Evolutionary conservation across 1,140 invertebrate genomes (phyloP).

Genomic region (Bursaphelenchus mucronatus): DNA sequence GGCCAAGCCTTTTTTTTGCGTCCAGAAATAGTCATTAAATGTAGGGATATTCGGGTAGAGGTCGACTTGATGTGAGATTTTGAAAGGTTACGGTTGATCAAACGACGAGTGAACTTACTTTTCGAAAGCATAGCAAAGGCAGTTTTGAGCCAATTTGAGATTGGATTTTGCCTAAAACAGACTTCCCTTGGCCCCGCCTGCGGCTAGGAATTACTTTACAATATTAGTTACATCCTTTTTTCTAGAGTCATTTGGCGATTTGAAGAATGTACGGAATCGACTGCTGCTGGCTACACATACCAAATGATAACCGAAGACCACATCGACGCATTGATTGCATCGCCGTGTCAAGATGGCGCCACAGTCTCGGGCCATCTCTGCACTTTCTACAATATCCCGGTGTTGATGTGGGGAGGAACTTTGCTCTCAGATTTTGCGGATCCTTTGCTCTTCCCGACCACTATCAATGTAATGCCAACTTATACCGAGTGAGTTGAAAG

Average conservation of each 20-base stretch:
- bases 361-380: constrained; percentile 12
- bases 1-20: no score
- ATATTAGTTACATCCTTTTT: background rate
- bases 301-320: constrained; percentile 23
- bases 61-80: no score
- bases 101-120: no score
- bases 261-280: constrained; percentile 26
- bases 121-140: no score
- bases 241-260: constrained; percentile 20
- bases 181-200: no score
- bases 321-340: constrained; percentile 10
- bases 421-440: constrained; percentile 27
- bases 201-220: no score
- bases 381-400: constrained; percentile 22
- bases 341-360: background rate
- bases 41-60: no score
- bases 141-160: no score
- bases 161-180: no score
- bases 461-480: constrained; percentile 28
- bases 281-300: constrained; percentile 20
- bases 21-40: no score
- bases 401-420: constrained; percentile 29
- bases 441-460: constrained; percentile 26
- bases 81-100: no score
- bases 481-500: constrained; percentile 20